Conservation (phyloP, 2,888 invertebrate species). For the Torymus texanus region DNA sequence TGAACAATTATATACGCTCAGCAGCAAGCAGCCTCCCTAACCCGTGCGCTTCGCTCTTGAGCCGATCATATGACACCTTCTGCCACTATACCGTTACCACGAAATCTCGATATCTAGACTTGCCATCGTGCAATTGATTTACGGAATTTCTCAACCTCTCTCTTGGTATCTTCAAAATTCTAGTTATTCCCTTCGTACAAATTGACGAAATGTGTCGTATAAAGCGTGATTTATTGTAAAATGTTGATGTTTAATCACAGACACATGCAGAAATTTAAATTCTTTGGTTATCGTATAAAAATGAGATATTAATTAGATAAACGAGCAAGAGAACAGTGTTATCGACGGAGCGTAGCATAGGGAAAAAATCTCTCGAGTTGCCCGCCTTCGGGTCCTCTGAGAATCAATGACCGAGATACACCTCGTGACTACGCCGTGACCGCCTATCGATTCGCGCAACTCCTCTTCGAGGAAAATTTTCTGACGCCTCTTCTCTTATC, state of each 20-base stretch:
- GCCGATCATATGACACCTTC: slow-evolving; percentile 52
- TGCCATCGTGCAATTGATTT: neutral
- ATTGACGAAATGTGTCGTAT: too few species aligned
- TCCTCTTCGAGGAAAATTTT: slow-evolving; percentile 40
- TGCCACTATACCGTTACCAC: neutral
- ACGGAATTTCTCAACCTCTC: too few species aligned
- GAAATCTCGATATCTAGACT: neutral
- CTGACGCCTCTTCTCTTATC: slow-evolving; percentile 37
- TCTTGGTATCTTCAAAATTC: too few species aligned
- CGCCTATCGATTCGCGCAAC: slow-evolving; percentile 51
- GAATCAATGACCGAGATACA: slow-evolving; percentile 37
- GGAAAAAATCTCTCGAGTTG: neutral
- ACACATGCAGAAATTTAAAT: too few species aligned
- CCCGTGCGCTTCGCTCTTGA: slow-evolving; percentile 24
- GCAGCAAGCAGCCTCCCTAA: slow-evolving; percentile 13
- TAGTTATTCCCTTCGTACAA: too few species aligned
- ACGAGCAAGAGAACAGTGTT: neutral
- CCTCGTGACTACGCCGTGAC: slow-evolving; percentile 55
- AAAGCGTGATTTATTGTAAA: too few species aligned
- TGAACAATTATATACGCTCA: neutral
- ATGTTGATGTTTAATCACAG: too few species aligned
- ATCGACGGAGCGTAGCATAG: neutral
- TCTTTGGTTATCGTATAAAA: too few species aligned
- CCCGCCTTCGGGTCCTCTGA: neutral
- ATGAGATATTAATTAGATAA: too few species aligned